Conservation (phyloP, 2,113 vertebrate species). For the Chlorodrepanis virens region DNA sequence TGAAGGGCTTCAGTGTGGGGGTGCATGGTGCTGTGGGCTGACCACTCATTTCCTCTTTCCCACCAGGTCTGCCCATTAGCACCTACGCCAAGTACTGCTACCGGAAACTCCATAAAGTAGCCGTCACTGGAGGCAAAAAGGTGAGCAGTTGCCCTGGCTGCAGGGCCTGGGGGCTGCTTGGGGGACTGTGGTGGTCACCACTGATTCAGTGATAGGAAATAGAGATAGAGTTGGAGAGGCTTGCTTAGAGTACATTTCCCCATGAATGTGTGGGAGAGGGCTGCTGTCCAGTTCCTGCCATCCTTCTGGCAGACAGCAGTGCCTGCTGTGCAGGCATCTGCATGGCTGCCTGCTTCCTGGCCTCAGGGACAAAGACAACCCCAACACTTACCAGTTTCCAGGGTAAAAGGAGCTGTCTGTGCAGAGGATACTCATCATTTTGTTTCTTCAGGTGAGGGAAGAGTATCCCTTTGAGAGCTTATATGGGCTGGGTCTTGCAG, state of each 20-base stretch:
- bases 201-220: background rate
- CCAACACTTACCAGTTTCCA: background rate
- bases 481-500: background rate
- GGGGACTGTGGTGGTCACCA: rapidly evolving
- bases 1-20: background rate
- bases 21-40: rapidly evolving
- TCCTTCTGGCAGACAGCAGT: background rate
- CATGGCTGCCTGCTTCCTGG: background rate
- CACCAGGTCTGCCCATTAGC: conserved; percentile 83
- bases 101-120: conserved; percentile 87
- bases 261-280: rapidly evolving
- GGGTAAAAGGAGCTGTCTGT: background rate
- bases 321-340: background rate
- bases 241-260: background rate
- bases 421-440: background rate
- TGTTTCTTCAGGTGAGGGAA: background rate
- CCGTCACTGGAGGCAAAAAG: conserved; percentile 88
- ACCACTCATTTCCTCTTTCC: background rate
- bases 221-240: rapidly evolving
- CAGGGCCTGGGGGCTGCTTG: background rate
- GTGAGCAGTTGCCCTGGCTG: conserved; percentile 50
- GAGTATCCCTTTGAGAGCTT: background rate
- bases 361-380: background rate
- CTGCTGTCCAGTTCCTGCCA: background rate
- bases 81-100: conserved; percentile 89